These are phyloP conservation scores for Rhinopomastus cyanomelas DNA, from an alignment of 2,113 vertebrate genomes.

Conservation along the genomic window DNA sequence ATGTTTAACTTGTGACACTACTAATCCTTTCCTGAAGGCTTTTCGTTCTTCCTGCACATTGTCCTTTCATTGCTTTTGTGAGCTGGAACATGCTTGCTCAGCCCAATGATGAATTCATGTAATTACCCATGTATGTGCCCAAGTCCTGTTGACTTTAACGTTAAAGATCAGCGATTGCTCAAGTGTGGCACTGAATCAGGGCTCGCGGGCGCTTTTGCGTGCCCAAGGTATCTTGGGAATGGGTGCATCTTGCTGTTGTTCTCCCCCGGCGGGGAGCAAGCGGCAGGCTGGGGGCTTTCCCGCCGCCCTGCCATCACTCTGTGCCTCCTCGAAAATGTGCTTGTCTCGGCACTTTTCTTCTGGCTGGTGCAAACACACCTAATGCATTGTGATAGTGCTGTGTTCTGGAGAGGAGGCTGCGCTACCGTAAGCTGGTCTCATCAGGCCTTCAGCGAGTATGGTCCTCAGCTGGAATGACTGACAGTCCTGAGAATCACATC, in stretches of 20 bases:
- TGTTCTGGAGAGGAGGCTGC: not conserved
- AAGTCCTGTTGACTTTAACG: slow-evolving; percentile 54
- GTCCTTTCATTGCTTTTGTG: slow-evolving; percentile 61
- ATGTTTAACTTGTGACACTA: slow-evolving; percentile 66
- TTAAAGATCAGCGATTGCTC: slow-evolving; percentile 43
- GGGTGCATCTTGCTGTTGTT: not conserved
- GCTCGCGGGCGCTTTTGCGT: slow-evolving; percentile 24
- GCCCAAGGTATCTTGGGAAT: not conserved
- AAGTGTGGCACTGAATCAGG: slow-evolving; percentile 50
- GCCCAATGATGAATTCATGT: slow-evolving; percentile 48
- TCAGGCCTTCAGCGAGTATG: not conserved
- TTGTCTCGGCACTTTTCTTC: not conserved
- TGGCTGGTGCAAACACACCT: not conserved
- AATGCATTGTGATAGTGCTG: not conserved
- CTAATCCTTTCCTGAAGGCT: slow-evolving; percentile 69
- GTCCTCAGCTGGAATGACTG: not conserved
- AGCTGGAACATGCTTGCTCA: slow-evolving; percentile 56
- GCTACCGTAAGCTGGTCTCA: not conserved
- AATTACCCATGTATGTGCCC: slow-evolving; percentile 17
- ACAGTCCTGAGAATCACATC: not conserved
- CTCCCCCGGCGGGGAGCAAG: not conserved
- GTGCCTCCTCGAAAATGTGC: not conserved
- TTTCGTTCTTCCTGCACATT: slow-evolving; percentile 58
- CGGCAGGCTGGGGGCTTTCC: not conserved
- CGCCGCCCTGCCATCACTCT: fast-evolving